Evolutionary conservation across 2,797 vertebrate species (phyloP).

Genomic region (Apodemus agrarius): DNA sequence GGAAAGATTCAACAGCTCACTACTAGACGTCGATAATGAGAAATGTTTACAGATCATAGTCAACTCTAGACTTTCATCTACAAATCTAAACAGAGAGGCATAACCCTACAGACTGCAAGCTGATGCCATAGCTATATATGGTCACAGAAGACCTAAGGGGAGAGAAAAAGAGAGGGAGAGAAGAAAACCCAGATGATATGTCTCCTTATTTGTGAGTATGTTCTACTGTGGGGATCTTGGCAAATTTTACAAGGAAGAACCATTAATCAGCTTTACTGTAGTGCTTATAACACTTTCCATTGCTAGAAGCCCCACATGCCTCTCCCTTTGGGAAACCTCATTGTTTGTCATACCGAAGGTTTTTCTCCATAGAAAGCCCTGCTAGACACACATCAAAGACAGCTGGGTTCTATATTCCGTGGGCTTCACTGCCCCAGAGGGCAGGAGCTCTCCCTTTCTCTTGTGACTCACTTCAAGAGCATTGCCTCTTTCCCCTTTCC

Average conservation of each 20-base stretch:
- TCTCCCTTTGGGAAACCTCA: conserved; percentile 72
- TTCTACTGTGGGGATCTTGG: conserved; percentile 75
- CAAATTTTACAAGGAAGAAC: conserved; percentile 71
- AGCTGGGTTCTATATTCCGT: conserved; percentile 10
- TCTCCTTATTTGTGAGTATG: conserved; percentile 67
- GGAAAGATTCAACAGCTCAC: conserved; percentile 70
- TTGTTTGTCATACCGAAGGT: conserved; percentile 57
- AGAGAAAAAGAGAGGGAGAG: conserved; percentile 40
- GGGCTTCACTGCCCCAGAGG: neutral
- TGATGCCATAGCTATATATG: conserved; percentile 86
- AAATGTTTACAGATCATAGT: conserved; percentile 85
- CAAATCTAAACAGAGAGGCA: conserved; percentile 86
- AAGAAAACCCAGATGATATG: conserved; percentile 66
- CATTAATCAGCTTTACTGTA: conserved; percentile 84
- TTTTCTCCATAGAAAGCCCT: conserved; percentile 52
- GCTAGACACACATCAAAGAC: conserved; percentile 28
- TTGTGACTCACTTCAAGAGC: neutral
- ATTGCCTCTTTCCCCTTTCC: fast-evolving
- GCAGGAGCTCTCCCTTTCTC: neutral
- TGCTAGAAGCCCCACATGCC: conserved; percentile 77
- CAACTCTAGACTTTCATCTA: conserved; percentile 81
- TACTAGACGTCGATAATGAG: conserved; percentile 79
- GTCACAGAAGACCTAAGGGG: conserved; percentile 81
- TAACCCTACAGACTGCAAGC: conserved; percentile 80
- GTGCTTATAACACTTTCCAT: conserved; percentile 82